Evolutionary conservation across 2,888 invertebrate genomes (phyloP), one percentile per base, ranked within the genome.

Genomic region (Iphiclides podalirius): DNA sequence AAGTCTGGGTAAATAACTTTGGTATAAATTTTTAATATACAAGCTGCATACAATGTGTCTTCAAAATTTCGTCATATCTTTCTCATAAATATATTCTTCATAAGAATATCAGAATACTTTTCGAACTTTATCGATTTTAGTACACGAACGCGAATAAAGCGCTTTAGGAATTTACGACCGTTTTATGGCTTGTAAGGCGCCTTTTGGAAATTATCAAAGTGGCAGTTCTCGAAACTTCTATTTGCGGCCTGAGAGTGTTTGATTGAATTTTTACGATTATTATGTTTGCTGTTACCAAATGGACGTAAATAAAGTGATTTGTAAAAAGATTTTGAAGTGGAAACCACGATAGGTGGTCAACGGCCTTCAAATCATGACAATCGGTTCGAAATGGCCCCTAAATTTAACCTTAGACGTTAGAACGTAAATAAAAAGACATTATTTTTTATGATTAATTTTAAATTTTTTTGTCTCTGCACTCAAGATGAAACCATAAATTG

Each of bases 211-310:
- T 47, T 40, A 26, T 13, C 23, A 12, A 47, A 23, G 12, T 15
- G 34, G 15, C 46, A 8, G 8, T 40, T 47, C 26, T 16, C 34
- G 20, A 15, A 35, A 40, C 23, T 16, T 46, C 46, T 34, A 39
- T 47, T 47, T 13, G 47, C 47, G 40, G 26, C 7, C 15, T 33
- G 9, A 7, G 26, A 35, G 8, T 12, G 40, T 26, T 47, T 12
- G 41, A 41, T 47, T 47, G 31, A 26, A 17, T 28, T 47, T 47
- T 47, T 47, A 47, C 41, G 47, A 13, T 41, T 41, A 47, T 47
- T 47, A 17, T 20, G 36, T 36, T 20, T 4, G 1, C 17, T 13
- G 36, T 31, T 13, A 41, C 14, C 13, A 14, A 31, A 28, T 26
- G n/a, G 36, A 47, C 26, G 16, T 40, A 35, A 11, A 41, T n/a